phyloP scores from a whole-genome alignment of 2,888 invertebrate genomes.

The Listrodromus nycthemerus region DNA sequence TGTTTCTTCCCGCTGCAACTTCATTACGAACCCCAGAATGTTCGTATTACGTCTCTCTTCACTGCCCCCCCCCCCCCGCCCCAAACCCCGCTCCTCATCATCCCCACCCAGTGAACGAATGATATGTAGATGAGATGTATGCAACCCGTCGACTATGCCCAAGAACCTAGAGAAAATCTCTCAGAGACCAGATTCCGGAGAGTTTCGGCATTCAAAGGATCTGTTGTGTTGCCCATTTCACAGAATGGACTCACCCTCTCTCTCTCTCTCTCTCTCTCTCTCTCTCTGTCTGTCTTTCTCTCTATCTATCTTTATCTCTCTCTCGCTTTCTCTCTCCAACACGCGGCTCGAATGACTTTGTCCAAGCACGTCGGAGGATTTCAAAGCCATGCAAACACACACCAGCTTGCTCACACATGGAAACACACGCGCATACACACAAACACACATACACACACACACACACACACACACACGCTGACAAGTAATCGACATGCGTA shows the following conservation, averaged over 20 bases:
- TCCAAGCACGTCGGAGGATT: neutral
- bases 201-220: conserved; percentile 9
- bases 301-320: too few relatives aligned
- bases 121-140: too few relatives aligned
- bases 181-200: neutral
- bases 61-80: too few relatives aligned
- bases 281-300: too few relatives aligned
- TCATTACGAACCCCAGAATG: too few relatives aligned
- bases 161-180: neutral
- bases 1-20: too few relatives aligned
- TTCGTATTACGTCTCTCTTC: too few relatives aligned
- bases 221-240: neutral
- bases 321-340: too few relatives aligned
- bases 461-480: conserved; percentile 18
- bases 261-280: too few relatives aligned
- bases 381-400: neutral
- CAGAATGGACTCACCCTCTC: neutral
- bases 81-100: too few relatives aligned
- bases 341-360: neutral
- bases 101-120: too few relatives aligned
- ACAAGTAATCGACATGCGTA: conserved; percentile 56
- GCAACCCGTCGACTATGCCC: neutral
- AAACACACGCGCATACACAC: neutral
- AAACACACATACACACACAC: conserved; percentile 1
- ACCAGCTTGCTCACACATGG: neutral